These are phyloP conservation scores for Notoglanidium macrostoma DNA, from an alignment of 2,797 vertebrate genomes.

Conservation along the genomic window DNA sequence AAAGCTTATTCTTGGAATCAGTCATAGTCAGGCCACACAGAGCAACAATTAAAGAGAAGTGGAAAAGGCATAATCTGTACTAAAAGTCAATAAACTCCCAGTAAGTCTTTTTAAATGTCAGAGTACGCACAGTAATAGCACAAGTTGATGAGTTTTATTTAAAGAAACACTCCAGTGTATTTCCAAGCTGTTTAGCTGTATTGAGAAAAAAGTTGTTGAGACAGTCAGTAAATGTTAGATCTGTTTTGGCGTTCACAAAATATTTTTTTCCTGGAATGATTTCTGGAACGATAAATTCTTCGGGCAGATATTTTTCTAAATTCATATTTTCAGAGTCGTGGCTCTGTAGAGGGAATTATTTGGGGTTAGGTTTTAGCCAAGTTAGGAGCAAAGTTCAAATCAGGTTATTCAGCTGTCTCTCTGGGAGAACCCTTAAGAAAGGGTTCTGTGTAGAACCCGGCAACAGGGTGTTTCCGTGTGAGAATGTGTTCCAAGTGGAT, in stretches of 20 bases:
- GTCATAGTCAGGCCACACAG: not conserved
- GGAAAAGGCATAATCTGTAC: not conserved
- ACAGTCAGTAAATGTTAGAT: not conserved
- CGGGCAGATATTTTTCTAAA: not conserved
- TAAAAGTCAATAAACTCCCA: not conserved
- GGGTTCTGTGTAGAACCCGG: not conserved
- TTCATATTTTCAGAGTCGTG: not conserved
- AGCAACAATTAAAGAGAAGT: not conserved
- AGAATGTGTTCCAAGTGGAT: not conserved
- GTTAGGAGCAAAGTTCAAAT: not conserved
- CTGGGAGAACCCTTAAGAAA: no score
- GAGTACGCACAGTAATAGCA: not conserved
- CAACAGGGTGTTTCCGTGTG: not conserved
- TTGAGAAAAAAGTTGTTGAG: not conserved
- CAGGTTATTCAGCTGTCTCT: not conserved
- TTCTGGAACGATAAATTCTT: not conserved
- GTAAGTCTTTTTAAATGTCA: not conserved
- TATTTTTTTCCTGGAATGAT: not conserved
- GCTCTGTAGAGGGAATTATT: not conserved
- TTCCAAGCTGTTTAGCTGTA: not conserved
- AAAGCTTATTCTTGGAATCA: not conserved
- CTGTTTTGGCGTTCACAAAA: not conserved
- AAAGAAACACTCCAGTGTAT: not conserved
- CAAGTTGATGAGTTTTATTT: not conserved
- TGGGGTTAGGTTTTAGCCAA: not conserved